Evolutionary conservation across 2,797 vertebrate species (phyloP).

Genomic region (Clarias platycephalus): DNA sequence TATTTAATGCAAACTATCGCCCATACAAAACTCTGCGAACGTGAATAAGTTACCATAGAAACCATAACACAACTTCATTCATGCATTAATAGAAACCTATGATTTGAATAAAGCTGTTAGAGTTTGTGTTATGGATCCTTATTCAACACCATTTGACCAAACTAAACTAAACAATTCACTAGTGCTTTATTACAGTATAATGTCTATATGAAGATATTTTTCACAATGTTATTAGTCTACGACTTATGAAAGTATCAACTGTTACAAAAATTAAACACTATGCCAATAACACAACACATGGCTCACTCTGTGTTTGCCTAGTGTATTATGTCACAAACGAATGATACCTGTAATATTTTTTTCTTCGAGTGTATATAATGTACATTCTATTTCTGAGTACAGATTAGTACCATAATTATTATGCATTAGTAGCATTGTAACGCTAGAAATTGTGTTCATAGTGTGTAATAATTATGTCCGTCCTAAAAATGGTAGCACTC

Average conservation of each 20-base stretch:
- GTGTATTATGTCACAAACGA: neutral
- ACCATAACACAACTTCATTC: neutral
- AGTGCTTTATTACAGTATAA: neutral
- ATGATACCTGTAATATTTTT: neutral
- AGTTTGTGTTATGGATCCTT: neutral
- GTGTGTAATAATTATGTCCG: neutral
- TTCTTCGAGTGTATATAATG: neutral
- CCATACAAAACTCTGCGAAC: neutral
- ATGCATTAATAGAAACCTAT: neutral
- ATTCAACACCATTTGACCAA: neutral
- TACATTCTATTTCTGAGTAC: neutral
- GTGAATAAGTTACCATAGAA: neutral
- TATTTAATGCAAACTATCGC: neutral
- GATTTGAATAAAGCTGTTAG: neutral
- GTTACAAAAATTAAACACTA: neutral
- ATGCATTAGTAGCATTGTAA: neutral
- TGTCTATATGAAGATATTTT: neutral
- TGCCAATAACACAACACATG: neutral
- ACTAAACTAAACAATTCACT: neutral
- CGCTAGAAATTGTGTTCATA: neutral
- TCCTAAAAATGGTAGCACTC: neutral
- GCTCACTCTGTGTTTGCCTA: neutral
- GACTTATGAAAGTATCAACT: neutral
- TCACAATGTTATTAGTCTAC: neutral
- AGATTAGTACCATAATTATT: neutral